Conservation (phyloP, 1,140 invertebrate species). For the Rhizoglyphus robini region DNA sequence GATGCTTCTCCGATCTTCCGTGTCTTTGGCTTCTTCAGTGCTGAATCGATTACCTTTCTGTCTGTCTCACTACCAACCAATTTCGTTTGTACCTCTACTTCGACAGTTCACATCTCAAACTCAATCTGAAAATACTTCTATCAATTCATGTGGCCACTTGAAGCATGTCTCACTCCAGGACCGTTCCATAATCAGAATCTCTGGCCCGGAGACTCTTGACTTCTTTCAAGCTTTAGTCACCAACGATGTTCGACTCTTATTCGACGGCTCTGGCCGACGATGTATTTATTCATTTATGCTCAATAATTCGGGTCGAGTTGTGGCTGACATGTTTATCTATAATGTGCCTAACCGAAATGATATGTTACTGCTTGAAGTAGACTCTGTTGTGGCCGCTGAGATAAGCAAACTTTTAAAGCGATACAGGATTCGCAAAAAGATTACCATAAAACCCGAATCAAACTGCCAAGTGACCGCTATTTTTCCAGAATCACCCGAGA, state of each 20-base stretch:
- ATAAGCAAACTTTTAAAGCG: slow-evolving; percentile 62
- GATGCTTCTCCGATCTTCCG: no score
- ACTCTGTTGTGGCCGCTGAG: slow-evolving; percentile 40
- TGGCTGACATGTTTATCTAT: slow-evolving; percentile 76
- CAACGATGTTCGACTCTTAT: slow-evolving; percentile 64
- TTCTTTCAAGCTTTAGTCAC: slow-evolving; percentile 47
- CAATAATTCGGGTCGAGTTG: slow-evolving; percentile 65
- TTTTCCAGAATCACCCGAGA: not conserved
- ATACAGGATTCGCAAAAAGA: slow-evolving; percentile 56
- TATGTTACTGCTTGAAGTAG: slow-evolving; percentile 61
- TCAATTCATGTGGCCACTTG: not conserved
- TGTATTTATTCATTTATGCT: slow-evolving; percentile 66
- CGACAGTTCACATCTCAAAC: no score
- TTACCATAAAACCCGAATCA: slow-evolving; percentile 32
- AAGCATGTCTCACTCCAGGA: not conserved
- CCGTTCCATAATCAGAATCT: not conserved
- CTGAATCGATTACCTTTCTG: no score
- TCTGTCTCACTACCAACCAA: no score
- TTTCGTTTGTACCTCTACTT: no score
- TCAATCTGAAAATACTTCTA: no score
- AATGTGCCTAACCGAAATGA: slow-evolving; percentile 31
- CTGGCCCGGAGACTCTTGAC: slow-evolving; percentile 1
- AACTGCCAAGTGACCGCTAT: not conserved
- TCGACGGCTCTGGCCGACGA: slow-evolving; percentile 28
- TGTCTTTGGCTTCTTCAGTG: no score